Evolutionary conservation across 2,888 invertebrate genomes (phyloP).

Genomic region (Marronus borbonicus): DNA sequence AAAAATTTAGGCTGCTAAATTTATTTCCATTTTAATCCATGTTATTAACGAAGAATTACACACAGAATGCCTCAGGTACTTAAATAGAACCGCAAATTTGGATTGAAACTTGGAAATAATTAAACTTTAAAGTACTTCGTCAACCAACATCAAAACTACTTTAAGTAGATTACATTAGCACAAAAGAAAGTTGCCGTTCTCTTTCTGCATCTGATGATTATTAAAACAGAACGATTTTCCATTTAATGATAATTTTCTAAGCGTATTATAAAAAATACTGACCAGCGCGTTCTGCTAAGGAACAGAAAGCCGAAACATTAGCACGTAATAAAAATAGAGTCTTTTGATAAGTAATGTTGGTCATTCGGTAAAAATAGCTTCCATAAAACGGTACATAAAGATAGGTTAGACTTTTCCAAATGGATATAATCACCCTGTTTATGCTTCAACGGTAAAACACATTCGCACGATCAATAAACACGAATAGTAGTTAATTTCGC

Average conservation of each 20-base stretch:
- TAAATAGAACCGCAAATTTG: constrained; percentile 29
- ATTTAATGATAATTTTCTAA: not conserved
- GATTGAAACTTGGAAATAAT: constrained; percentile 34
- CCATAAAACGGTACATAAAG: constrained; percentile 18
- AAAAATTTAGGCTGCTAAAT: not conserved
- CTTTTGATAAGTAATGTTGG: constrained; percentile 17
- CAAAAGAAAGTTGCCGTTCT: not conserved
- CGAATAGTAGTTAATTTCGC: not conserved
- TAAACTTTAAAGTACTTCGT: constrained; percentile 31
- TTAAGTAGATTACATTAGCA: constrained; percentile 5
- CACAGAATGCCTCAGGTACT: constrained; percentile 17
- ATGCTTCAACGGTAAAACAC: not conserved
- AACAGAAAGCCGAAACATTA: constrained; percentile 6
- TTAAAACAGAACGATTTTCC: not conserved
- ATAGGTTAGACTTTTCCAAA: constrained; percentile 1
- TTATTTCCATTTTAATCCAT: not conserved
- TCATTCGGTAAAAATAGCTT: constrained; percentile 18
- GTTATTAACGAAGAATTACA: constrained; percentile 9
- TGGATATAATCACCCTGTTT: not conserved
- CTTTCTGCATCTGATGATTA: not conserved
- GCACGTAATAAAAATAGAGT: constrained; percentile 14
- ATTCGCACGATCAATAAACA: not conserved
- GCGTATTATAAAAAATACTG: not conserved
- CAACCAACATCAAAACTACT: constrained; percentile 18
- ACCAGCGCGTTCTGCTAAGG: not conserved